Percentiles rank a stretch among this genome's conserved stretches.
Evolutionary conservation across 64 coral and sea anemone genomes (phyloP).

Genomic region (Trachythela sp.): DNA sequence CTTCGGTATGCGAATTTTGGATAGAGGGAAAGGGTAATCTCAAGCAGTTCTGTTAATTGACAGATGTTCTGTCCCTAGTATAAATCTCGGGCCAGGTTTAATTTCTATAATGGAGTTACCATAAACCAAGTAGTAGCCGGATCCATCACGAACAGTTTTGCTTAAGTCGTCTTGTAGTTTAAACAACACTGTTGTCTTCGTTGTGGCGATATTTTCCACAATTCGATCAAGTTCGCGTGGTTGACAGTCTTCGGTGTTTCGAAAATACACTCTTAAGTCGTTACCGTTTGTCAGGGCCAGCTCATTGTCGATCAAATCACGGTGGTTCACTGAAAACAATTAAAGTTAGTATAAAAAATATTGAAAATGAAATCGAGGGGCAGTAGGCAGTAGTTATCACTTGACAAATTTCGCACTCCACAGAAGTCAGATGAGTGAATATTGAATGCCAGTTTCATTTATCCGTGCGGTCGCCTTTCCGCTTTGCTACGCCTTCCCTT

Average conservation of each 20-base stretch:
- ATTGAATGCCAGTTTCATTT: too few relatives aligned
- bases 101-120: too few relatives aligned
- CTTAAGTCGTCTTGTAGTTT: constrained; percentile 44
- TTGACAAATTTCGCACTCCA: background rate
- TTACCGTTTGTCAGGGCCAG: constrained; percentile 45
- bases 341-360: background rate
- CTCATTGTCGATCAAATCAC: constrained; percentile 43
- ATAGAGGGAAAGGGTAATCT: too few relatives aligned
- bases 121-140: constrained; percentile 55
- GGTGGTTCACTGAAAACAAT: constrained; percentile 51
- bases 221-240: constrained; percentile 57
- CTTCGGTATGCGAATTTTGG: too few relatives aligned
- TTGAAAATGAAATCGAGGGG: background rate
- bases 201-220: constrained; percentile 34
- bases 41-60: too few relatives aligned
- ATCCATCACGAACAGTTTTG: constrained; percentile 11
- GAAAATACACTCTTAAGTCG: constrained; percentile 71
- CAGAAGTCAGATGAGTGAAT: too few relatives aligned
- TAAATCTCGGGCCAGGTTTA: too few relatives aligned
- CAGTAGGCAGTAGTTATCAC: background rate
- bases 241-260: background rate
- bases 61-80: too few relatives aligned
- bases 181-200: constrained; percentile 40
- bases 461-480: too few relatives aligned
- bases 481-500: too few relatives aligned